A percentile compares a stretch with the other conserved stretches of the same genome.
Evolutionary conservation across 2,797 vertebrate species (phyloP).

Genomic region (Propithecus perrieri): DNA sequence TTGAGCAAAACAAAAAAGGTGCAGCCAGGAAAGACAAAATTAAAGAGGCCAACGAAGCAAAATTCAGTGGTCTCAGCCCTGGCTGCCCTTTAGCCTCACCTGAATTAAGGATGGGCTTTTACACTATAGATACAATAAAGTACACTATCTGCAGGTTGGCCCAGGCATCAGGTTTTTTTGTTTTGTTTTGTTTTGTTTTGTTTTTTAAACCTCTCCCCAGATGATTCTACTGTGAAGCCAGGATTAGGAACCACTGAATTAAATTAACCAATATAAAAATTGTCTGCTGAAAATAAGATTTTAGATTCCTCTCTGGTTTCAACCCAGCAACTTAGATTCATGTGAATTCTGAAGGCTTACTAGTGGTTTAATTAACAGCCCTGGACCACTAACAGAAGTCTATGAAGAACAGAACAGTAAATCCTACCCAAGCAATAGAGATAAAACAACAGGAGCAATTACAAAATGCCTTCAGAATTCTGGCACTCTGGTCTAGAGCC

Average conservation of each 20-base stretch:
- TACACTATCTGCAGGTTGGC: neutral
- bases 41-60: neutral
- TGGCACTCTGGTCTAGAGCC: neutral
- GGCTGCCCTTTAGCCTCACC: neutral
- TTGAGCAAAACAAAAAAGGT: neutral
- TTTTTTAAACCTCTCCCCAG: neutral
- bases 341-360: neutral
- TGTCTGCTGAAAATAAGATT: neutral
- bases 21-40: neutral
- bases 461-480: neutral
- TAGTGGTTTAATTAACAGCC: neutral
- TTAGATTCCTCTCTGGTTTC: neutral
- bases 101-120: neutral
- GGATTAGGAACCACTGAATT: neutral
- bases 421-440: neutral
- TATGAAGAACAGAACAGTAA: neutral
- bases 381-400: neutral
- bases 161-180: neutral
- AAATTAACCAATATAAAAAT: slow-evolving; percentile 12
- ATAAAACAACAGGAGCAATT: neutral
- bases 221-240: neutral
- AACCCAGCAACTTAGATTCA: neutral
- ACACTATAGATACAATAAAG: neutral
- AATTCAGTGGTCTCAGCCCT: neutral
- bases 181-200: too few relatives aligned